A percentile compares a stretch with the other conserved stretches of the same genome.
phyloP scores from a whole-genome alignment of 2,797 vertebrate species.

The Poeciliopsis turneri region DNA sequence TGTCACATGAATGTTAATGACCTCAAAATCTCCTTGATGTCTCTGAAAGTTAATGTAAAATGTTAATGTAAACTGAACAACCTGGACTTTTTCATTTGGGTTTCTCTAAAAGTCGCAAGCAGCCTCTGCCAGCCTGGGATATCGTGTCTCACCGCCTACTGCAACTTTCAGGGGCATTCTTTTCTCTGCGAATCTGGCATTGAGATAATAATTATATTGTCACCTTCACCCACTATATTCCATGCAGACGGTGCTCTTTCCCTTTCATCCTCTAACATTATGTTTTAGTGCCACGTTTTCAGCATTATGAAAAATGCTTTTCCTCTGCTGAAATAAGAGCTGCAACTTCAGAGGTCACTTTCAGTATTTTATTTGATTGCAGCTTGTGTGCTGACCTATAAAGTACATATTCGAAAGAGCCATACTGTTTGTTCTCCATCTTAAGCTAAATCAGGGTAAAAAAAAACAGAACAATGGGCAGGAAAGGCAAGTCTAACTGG shows the following conservation, averaged over 20 bases:
- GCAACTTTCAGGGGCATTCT: conserved; percentile 55
- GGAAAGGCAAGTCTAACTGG: conserved; percentile 34
- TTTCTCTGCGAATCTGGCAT: conserved; percentile 70
- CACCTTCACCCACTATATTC: conserved; percentile 73
- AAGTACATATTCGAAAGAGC: conserved; percentile 66
- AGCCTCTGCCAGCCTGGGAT: conserved; percentile 35
- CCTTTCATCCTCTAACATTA: conserved; percentile 65
- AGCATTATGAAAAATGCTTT: conserved; percentile 61
- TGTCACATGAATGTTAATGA: conserved; percentile 68
- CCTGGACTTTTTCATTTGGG: conserved; percentile 1
- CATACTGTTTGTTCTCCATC: conserved; percentile 43
- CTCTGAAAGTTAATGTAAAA: conserved; percentile 36
- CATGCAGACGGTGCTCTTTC: conserved; percentile 49
- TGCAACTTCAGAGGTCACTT: conserved; percentile 61
- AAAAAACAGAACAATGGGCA: conserved; percentile 36
- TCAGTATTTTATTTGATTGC: conserved; percentile 71
- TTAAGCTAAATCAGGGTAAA: conserved; percentile 34
- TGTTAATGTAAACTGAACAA: conserved; percentile 26
- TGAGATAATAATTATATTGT: conserved; percentile 65
- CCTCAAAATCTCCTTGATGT: conserved; percentile 60
- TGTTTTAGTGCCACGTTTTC: conserved; percentile 70
- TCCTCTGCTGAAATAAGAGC: conserved; percentile 43
- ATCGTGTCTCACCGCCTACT: conserved; percentile 55
- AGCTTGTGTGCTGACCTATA: conserved; percentile 71
- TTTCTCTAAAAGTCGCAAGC: conserved; percentile 47